Base-by-base conservation (phyloP, 1,140 invertebrate genomes). In the Antheraea mylitta region DNA sequence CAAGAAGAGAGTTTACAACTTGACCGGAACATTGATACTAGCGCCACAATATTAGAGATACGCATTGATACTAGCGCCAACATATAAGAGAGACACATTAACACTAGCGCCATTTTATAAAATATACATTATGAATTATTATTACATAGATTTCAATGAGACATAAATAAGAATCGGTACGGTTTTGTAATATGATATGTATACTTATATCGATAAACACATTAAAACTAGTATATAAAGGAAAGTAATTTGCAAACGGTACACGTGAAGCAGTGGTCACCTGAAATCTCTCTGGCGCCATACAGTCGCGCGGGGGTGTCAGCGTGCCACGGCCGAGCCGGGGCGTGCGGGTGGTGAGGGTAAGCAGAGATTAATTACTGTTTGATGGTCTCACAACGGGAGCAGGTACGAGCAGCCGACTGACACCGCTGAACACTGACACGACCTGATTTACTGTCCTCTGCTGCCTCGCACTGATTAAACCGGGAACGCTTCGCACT, bases 341-440 rank as follows among this genome's bases (percentile, higher is more conserved):
- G 22, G 36, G 22, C 6, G 61, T 5, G 0, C 7, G 45, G 61
- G n/a, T 38, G 58, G 58, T 30, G 70, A 48, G 64, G 70, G 71
- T 68, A 19, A 63, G 77, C 30, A 9, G 75, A 82, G 83, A 85
- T 87, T 87, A 87, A 87, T 87, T 87, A 85, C 85, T 83, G 81
- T 85, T 85, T 82, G 80, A 83, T 80, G 45, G 45, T 61, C 67
- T 19, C 65, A 38, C 75, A 70, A 73, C 74, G 72, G 72, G 70
- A 65, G 76, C 83, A 82, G 81, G 80, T 85, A 79, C 77, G 45
- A 11, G 38, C 18, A 66, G 45, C 58, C 67, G 71, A 72, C 68
- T 71, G 72, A 76, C 72, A 73, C 45, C 42, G 19, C 64, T 59
- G 53, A 58, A 22, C 72, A 76, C 74, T 79, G 80, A 72, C 68